These are phyloP conservation scores for Harpagifer antarcticus DNA, from an alignment of 2,797 vertebrate species.

Conservation along the genomic window DNA sequence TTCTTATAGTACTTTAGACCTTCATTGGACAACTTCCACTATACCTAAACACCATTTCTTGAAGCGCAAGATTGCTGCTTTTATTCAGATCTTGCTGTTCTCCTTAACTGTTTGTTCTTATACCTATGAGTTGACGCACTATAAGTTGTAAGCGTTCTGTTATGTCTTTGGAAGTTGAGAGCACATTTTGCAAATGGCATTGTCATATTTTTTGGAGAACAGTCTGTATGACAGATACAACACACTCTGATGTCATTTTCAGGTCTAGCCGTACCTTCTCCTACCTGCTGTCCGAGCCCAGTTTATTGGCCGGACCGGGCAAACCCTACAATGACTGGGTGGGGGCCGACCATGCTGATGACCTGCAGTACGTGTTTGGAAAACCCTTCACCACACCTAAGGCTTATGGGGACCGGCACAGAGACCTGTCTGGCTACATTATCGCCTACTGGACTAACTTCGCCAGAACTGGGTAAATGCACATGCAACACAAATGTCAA, in stretches of 20 bases:
- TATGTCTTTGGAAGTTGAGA: not conserved
- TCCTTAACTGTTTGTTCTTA: too few species aligned
- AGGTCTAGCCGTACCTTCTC: conserved; percentile 85
- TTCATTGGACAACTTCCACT: not conserved
- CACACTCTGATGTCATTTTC: not conserved
- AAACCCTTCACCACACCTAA: conserved; percentile 88
- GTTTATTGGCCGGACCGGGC: conserved; percentile 83
- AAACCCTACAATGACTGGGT: conserved; percentile 86
- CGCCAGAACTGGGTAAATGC: conserved; percentile 88
- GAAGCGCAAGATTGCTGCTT: not conserved
- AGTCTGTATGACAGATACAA: not conserved
- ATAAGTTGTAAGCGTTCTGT: not conserved
- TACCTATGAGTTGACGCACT: too few species aligned
- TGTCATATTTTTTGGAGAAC: not conserved
- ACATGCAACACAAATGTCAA: not conserved
- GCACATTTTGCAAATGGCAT: not conserved
- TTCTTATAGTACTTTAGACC: too few species aligned
- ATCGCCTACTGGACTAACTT: conserved; percentile 97
- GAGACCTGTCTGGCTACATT: conserved; percentile 84
- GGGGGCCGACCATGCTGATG: conserved; percentile 90
- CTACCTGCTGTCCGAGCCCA: conserved; percentile 88
- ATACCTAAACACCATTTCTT: not conserved
- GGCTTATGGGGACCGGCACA: conserved; percentile 85
- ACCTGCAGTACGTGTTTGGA: conserved; percentile 92
- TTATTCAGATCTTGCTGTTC: too few species aligned